phyloP scores from a whole-genome alignment of 2,113 vertebrate genomes.

The Cairina moschata region DNA sequence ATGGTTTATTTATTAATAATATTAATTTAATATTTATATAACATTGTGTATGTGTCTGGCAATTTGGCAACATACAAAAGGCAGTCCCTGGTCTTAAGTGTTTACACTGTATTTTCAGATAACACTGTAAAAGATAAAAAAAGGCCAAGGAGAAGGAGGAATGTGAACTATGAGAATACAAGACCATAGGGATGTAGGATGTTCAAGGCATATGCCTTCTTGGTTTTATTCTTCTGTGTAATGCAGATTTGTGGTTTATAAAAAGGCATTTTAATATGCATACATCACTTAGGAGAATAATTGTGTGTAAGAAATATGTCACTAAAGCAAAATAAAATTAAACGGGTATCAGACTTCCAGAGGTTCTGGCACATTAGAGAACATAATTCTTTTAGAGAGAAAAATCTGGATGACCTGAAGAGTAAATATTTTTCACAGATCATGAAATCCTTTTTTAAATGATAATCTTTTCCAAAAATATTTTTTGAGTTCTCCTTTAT shows the following conservation, averaged over 20 bases:
- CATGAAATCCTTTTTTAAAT: not conserved
- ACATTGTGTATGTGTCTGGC: not conserved
- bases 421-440: not conserved
- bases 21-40: not conserved
- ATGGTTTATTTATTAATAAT: not conserved
- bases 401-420: not conserved
- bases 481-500: not conserved
- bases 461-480: not conserved
- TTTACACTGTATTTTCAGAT: not conserved
- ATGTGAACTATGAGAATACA: not conserved
- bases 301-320: not conserved
- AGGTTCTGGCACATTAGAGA: not conserved
- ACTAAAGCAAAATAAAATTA: not conserved
- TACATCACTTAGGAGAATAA: not conserved
- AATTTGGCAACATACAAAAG: not conserved
- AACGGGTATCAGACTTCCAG: not conserved
- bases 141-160: not conserved
- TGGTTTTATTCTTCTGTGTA: not conserved
- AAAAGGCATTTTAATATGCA: not conserved
- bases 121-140: not conserved
- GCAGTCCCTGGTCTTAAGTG: not conserved
- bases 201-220: not conserved
- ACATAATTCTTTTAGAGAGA: not conserved
- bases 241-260: not conserved
- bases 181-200: not conserved